These are phyloP conservation scores for Zele albiditarsus DNA, from an alignment of 2,888 invertebrate genomes.

Conservation along the genomic window DNA sequence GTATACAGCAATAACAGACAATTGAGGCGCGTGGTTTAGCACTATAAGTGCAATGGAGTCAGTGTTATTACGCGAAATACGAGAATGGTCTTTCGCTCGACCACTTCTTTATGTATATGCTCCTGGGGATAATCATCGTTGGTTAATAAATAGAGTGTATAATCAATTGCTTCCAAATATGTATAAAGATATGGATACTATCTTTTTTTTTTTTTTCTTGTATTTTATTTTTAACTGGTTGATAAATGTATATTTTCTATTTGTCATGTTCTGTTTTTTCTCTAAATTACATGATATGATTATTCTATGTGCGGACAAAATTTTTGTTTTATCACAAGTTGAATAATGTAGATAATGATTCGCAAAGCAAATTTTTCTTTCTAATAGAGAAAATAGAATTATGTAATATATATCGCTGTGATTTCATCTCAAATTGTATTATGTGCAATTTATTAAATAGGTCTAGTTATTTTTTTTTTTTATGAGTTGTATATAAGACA, in stretches of 20 bases:
- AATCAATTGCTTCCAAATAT: not conserved
- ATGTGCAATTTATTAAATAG: slow-evolving; percentile 7
- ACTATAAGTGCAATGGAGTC: not conserved
- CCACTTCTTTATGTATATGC: slow-evolving; percentile 8
- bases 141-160: not conserved
- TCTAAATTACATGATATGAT: too few species aligned
- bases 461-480: not conserved
- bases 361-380: not conserved
- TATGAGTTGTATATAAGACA: not conserved
- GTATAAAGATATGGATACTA: not conserved
- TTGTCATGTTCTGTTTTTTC: too few species aligned
- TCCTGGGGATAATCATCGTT: slow-evolving; percentile 15
- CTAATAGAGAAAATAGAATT: not conserved
- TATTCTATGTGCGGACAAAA: not conserved
- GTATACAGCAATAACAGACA: not conserved
- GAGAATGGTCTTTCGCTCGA: slow-evolving; percentile 9
- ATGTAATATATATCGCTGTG: not conserved
- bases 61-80: slow-evolving; percentile 10
- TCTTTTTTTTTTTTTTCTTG: not conserved
- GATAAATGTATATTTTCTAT: not conserved
- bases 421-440: not conserved
- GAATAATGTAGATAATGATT: not conserved
- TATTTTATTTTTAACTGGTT: not conserved
- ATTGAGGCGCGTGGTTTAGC: not conserved
- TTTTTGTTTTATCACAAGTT: not conserved